Evolutionary conservation across 64 coral and sea anemone species (phyloP).

Genomic region (Dendrophyllia cribrosa): DNA sequence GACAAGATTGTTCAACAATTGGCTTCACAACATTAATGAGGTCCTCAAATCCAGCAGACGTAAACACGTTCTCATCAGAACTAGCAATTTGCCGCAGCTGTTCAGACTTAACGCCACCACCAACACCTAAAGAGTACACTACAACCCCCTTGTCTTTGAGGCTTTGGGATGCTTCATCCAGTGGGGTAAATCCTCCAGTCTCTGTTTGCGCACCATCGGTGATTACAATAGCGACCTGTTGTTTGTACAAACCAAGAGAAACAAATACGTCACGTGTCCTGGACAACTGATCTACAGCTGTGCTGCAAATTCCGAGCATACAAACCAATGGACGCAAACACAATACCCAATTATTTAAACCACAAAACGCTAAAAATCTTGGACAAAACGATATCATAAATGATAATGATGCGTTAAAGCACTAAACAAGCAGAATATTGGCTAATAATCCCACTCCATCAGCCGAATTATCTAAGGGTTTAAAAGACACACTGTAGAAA

Average conservation of each 20-base stretch:
- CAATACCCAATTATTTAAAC: too few relatives aligned
- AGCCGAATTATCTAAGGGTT: too few relatives aligned
- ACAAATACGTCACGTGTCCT: not conserved
- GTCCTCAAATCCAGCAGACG: not conserved
- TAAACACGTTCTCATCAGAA: conserved; percentile 2
- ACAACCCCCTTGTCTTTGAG: conserved; percentile 28
- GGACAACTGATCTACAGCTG: too few relatives aligned
- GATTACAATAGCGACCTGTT: conserved; percentile 65
- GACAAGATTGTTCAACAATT: conserved; percentile 32
- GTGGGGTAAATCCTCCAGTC: not conserved
- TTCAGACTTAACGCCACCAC: not conserved
- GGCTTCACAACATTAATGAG: conserved; percentile 6
- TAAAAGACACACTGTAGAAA: too few relatives aligned
- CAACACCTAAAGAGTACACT: conserved; percentile 33
- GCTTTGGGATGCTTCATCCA: not conserved
- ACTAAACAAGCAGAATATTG: too few relatives aligned
- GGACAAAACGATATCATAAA: too few relatives aligned
- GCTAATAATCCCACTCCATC: too few relatives aligned
- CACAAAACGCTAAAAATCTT: too few relatives aligned
- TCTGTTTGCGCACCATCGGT: conserved; percentile 71
- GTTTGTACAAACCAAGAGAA: not conserved
- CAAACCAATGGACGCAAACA: too few relatives aligned
- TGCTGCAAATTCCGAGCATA: too few relatives aligned
- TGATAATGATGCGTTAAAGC: too few relatives aligned
- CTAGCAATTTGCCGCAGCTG: conserved; percentile 7